A percentile compares a stretch with the other conserved stretches of the same genome.
phyloP scores from a whole-genome alignment of 2,888 invertebrate species.

The Drosophila ustulata region DNA sequence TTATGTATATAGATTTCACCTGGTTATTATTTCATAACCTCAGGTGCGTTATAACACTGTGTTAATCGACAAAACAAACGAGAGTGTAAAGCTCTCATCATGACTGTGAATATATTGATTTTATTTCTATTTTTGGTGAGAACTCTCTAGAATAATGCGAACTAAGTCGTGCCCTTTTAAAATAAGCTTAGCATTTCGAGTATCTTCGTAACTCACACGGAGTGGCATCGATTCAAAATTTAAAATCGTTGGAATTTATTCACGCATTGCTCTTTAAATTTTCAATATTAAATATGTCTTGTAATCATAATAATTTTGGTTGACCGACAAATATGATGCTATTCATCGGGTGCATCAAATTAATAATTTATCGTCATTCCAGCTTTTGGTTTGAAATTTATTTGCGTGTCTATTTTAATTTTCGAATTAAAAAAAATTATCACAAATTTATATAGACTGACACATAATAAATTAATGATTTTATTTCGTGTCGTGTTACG shows the following conservation, averaged over 20 bases:
- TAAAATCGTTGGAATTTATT: not conserved
- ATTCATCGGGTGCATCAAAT: too few species aligned
- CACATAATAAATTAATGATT: too few species aligned
- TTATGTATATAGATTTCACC: conserved; percentile 8
- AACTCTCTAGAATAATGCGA: not conserved
- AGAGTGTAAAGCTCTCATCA: not conserved
- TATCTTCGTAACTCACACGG: not conserved
- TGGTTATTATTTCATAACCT: conserved; percentile 20
- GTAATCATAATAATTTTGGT: too few species aligned
- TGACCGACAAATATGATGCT: too few species aligned
- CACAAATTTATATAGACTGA: too few species aligned
- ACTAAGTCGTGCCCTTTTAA: not conserved
- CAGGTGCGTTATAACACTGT: conserved; percentile 22
- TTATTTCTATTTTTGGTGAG: conserved; percentile 4
- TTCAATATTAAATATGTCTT: too few species aligned
- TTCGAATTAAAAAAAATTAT: too few species aligned
- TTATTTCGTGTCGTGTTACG: too few species aligned
- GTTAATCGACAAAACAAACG: conserved; percentile 27
- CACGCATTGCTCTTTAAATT: not conserved
- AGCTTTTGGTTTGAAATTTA: too few species aligned
- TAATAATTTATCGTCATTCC: too few species aligned
- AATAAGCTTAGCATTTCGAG: not conserved
- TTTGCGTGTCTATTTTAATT: too few species aligned
- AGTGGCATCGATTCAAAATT: not conserved
- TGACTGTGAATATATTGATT: conserved; percentile 1